A percentile compares a stretch with the other conserved stretches of the same genome.
phyloP scores from a whole-genome alignment of 2,797 vertebrate species.

The Oryzias sinensis region DNA sequence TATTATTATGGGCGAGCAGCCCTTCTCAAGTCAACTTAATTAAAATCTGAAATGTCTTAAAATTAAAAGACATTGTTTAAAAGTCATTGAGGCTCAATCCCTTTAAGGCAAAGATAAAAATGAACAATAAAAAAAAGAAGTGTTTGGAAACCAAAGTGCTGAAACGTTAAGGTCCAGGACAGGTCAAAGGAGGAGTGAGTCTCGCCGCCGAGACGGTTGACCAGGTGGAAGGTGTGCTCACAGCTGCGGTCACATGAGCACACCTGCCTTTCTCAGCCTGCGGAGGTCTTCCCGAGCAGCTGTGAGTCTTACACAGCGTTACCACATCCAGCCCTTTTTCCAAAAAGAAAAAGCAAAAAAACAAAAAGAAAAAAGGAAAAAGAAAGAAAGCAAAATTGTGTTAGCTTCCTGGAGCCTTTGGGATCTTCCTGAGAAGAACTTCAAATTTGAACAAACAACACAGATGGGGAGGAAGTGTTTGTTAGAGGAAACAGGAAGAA shows the following conservation, averaged over 20 bases:
- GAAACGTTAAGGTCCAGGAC: conserved; percentile 36
- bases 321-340: conserved; percentile 78
- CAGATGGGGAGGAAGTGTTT: neutral
- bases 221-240: conserved; percentile 46
- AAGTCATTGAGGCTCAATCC: conserved; percentile 24
- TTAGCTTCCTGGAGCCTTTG: conserved; percentile 61
- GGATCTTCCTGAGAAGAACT: conserved; percentile 32
- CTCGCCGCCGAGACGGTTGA: conserved; percentile 16
- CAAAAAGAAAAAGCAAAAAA: conserved; percentile 47
- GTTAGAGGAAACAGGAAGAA: conserved; percentile 29
- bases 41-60: conserved; percentile 15
- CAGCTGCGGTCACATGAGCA: conserved; percentile 36
- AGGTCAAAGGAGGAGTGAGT: conserved; percentile 29
- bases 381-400: conserved; percentile 59
- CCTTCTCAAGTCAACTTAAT: conserved; percentile 4
- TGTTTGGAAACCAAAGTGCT: conserved; percentile 10
- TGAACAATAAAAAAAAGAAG: conserved; percentile 4
- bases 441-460: conserved; percentile 9
- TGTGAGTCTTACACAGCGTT: conserved; percentile 62
- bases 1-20: conserved; percentile 9
- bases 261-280: conserved; percentile 54
- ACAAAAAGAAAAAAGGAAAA: conserved; percentile 30
- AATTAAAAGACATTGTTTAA: conserved; percentile 28
- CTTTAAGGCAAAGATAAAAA: conserved; percentile 17
- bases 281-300: conserved; percentile 58